Percentiles rank a stretch among this genome's conserved stretches.
These are phyloP conservation scores for Acleris emargana DNA, from an alignment of 2,888 invertebrate species.

Conservation along the genomic window DNA sequence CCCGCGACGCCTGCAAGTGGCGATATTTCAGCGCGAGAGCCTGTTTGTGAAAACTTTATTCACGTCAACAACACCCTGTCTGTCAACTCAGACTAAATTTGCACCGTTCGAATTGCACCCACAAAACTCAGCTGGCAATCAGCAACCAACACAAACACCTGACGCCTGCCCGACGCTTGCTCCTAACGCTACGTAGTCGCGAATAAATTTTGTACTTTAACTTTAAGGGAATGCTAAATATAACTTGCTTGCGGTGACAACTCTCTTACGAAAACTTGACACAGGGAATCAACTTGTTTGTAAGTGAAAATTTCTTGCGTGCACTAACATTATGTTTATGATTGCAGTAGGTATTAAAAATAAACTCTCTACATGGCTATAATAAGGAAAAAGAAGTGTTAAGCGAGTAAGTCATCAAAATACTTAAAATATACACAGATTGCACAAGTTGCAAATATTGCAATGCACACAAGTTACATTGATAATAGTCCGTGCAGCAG, in stretches of 20 bases:
- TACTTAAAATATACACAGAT: conserved; percentile 10
- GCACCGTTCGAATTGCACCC: conserved; percentile 49
- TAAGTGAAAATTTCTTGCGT: background rate
- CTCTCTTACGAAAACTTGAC: conserved; percentile 1
- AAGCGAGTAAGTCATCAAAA: too few species aligned
- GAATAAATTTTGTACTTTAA: conserved; percentile 31
- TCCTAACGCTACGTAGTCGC: conserved; percentile 18
- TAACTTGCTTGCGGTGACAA: conserved; percentile 18
- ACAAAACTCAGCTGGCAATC: conserved; percentile 48
- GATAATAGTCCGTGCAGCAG: conserved; percentile 8
- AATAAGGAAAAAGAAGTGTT: too few species aligned
- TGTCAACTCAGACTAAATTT: conserved; percentile 59
- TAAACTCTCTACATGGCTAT: too few species aligned
- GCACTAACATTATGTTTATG: background rate
- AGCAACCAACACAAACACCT: conserved; percentile 43
- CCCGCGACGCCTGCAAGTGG: conserved; percentile 71
- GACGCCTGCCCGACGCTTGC: conserved; percentile 22
- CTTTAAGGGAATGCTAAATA: conserved; percentile 26
- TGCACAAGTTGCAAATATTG: conserved; percentile 4
- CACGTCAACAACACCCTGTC: conserved; percentile 62
- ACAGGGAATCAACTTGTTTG: background rate
- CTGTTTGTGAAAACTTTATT: conserved; percentile 73
- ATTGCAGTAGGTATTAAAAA: too few species aligned
- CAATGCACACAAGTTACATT: conserved; percentile 25
- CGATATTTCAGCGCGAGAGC: conserved; percentile 60